Percentiles rank a stretch among this genome's conserved stretches.
phyloP scores from a whole-genome alignment of 2,113 vertebrate species.

The Megaleporinus macrocephalus region DNA sequence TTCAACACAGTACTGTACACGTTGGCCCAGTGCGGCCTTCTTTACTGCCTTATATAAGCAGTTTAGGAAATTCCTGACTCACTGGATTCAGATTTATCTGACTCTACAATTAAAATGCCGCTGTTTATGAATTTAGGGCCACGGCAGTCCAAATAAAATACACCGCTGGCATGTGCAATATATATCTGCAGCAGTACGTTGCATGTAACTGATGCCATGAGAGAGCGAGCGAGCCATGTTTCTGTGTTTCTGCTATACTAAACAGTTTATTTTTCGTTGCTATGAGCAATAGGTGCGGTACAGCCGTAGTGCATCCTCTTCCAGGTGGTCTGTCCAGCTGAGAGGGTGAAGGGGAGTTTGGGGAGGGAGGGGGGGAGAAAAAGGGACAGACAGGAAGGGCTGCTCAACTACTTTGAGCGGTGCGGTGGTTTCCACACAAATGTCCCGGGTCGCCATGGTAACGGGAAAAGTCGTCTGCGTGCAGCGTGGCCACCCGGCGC shows the following conservation, averaged over 20 bases:
- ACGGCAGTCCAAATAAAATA: conserved; percentile 41
- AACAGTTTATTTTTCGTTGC: conserved; percentile 12
- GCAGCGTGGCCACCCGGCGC: conserved; percentile 7
- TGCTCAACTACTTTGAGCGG: conserved; percentile 53
- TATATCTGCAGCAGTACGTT: background rate
- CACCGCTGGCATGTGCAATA: background rate
- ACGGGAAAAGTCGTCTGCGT: conserved; percentile 14
- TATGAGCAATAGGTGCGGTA: conserved; percentile 15
- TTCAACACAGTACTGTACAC: too few relatives aligned
- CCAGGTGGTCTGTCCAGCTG: conserved; percentile 29
- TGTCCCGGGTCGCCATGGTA: conserved; percentile 33
- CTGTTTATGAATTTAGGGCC: conserved; percentile 38
- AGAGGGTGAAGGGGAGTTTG: background rate
- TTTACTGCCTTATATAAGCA: too few relatives aligned
- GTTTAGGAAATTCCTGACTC: too few relatives aligned
- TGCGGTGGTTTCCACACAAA: conserved; percentile 36
- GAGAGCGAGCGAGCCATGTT: background rate
- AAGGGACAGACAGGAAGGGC: conserved; percentile 40
- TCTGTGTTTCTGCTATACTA: conserved; percentile 32
- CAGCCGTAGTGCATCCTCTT: conserved; percentile 28
- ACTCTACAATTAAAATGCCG: conserved; percentile 19
- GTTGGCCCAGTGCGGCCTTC: too few relatives aligned
- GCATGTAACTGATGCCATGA: conserved; percentile 15
- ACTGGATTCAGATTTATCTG: background rate
- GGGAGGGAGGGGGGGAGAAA: conserved; percentile 4